Conservation (phyloP, 2,797 vertebrate species). For the Parotocinclus haroldoi region DNA sequence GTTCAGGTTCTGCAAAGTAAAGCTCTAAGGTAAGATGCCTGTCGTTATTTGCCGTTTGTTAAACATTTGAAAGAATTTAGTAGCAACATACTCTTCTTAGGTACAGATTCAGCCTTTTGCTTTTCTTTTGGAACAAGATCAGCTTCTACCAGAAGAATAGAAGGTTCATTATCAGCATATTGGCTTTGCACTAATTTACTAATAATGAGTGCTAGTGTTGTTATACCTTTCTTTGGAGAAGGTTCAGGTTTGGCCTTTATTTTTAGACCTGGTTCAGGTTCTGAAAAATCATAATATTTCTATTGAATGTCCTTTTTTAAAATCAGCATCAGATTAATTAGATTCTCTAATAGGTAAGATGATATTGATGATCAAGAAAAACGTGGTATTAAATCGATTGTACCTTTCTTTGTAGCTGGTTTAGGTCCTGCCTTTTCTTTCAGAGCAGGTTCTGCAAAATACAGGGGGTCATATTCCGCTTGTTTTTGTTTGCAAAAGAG, state of each 20-base stretch:
- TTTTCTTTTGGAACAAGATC: background rate
- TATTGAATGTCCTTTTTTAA: no score
- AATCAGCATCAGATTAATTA: no score
- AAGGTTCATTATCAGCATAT: background rate
- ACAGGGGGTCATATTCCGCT: no score
- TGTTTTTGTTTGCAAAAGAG: no score
- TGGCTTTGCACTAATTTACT: background rate
- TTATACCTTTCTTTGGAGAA: background rate
- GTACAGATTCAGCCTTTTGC: background rate
- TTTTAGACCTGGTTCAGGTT: background rate
- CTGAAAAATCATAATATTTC: background rate
- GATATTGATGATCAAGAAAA: no score
- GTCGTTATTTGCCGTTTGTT: no score
- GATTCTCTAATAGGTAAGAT: no score
- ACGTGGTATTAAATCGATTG: background rate
- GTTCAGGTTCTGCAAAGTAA: slow-evolving; percentile 2
- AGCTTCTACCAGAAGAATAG: background rate
- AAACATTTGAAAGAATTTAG: no score
- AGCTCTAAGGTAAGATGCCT: background rate
- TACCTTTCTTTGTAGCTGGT: slow-evolving; percentile 11
- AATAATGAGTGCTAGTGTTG: background rate
- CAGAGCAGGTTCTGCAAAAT: background rate
- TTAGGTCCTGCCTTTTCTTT: slow-evolving; percentile 7
- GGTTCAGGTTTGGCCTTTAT: background rate
- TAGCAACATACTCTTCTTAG: background rate